phyloP scores from a whole-genome alignment of 2,888 invertebrate species.

The Elegia similella region DNA sequence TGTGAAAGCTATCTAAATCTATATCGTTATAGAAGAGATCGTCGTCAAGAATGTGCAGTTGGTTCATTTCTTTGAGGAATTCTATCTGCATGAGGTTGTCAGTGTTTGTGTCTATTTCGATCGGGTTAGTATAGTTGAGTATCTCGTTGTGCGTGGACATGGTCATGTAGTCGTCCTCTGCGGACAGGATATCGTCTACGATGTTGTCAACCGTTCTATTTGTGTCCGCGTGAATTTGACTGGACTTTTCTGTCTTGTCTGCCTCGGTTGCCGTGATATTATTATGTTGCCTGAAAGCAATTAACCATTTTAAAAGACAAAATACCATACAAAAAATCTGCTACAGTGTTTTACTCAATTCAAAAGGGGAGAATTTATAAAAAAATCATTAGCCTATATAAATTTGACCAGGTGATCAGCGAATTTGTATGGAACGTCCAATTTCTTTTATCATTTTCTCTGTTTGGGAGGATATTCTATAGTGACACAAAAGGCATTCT shows the following conservation, averaged over 20 bases:
- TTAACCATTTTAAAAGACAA: neutral
- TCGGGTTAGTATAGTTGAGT: constrained; percentile 44
- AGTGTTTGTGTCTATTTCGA: constrained; percentile 39
- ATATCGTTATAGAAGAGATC: constrained; percentile 68
- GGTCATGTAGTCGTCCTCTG: constrained; percentile 69
- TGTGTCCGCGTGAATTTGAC: constrained; percentile 33
- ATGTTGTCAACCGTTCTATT: constrained; percentile 65
- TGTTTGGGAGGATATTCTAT: too few species aligned
- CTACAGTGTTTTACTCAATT: too few species aligned
- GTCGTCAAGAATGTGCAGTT: constrained; percentile 66
- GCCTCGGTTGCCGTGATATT: constrained; percentile 37
- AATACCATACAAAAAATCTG: too few species aligned
- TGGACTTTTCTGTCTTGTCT: constrained; percentile 39
- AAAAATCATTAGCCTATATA: too few species aligned
- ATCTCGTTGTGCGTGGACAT: constrained; percentile 56
- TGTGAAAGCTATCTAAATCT: constrained; percentile 68
- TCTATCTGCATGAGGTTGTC: constrained; percentile 70
- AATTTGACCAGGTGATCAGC: too few species aligned
- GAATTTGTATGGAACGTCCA: too few species aligned
- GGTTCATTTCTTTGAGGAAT: constrained; percentile 68
- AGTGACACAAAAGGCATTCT: too few species aligned
- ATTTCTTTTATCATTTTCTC: too few species aligned
- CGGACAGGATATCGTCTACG: constrained; percentile 70
- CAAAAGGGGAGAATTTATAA: too few species aligned
- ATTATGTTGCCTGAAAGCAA: constrained; percentile 46